Conservation (phyloP, 2,888 invertebrate species). For the Zhengitettix transpicula region DNA sequence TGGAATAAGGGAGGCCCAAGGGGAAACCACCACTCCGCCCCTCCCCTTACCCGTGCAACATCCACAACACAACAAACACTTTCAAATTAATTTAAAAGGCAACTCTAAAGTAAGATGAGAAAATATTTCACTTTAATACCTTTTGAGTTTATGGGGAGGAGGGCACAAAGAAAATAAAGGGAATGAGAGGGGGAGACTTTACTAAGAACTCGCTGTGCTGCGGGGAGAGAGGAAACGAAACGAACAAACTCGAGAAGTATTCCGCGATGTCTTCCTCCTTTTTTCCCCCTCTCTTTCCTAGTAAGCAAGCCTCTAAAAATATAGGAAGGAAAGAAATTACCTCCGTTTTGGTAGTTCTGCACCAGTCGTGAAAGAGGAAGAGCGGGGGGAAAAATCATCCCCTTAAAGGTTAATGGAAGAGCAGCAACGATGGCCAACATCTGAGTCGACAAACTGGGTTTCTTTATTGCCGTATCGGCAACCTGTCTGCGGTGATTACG, state of each 20-base stretch:
- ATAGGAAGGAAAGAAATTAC: background rate
- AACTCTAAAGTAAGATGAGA: slow-evolving; percentile 1
- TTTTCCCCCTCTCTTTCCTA: background rate
- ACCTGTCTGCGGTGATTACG: no score
- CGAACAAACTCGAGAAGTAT: background rate
- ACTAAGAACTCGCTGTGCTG: background rate
- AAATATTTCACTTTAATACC: slow-evolving; percentile 6
- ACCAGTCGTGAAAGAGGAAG: background rate
- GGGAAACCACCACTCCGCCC: no score
- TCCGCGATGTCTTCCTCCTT: background rate
- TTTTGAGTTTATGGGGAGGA: slow-evolving; percentile 1
- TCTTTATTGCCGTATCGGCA: no score
- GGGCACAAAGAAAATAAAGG: background rate
- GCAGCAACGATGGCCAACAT: background rate
- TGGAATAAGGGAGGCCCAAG: no score
- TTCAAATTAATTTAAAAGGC: background rate
- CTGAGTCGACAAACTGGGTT: no score
- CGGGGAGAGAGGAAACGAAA: background rate
- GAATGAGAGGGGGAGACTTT: background rate
- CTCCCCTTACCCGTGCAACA: no score
- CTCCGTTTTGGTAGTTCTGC: background rate
- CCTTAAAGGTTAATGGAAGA: background rate
- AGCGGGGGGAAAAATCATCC: background rate
- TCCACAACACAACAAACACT: background rate
- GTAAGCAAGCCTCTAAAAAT: background rate